A percentile compares a stretch with the other conserved stretches of the same genome.
Evolutionary conservation across 2,888 invertebrate genomes (phyloP).

Genomic region (Eristalis tenax): DNA sequence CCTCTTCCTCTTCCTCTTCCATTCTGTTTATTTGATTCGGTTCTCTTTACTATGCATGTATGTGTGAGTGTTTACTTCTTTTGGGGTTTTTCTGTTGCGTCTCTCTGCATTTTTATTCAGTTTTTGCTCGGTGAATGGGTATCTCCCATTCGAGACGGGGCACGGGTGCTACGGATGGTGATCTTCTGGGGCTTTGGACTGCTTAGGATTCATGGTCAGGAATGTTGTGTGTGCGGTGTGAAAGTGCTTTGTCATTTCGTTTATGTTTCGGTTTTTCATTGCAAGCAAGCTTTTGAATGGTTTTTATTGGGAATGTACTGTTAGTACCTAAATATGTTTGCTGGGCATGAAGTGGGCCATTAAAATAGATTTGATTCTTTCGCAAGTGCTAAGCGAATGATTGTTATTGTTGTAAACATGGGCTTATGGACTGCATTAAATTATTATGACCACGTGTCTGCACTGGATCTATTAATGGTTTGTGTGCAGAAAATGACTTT

Average conservation of each 20-base stretch:
- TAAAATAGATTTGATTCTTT: constrained; percentile 61
- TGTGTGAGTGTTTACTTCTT: constrained; percentile 13
- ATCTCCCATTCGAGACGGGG: constrained; percentile 13
- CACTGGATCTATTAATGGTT: not conserved
- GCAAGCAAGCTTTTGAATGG: constrained; percentile 31
- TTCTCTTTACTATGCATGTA: constrained; percentile 2
- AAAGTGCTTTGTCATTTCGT: constrained; percentile 66
- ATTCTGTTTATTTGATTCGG: constrained; percentile 64
- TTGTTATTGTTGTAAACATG: not conserved
- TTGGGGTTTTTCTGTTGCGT: constrained; percentile 20
- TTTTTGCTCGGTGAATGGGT: constrained; percentile 42
- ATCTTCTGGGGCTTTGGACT: constrained; percentile 31
- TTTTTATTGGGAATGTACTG: constrained; percentile 51
- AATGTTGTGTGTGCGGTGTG: constrained; percentile 38
- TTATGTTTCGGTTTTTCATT: constrained; percentile 59
- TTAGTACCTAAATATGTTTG: constrained; percentile 57
- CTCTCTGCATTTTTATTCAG: constrained; percentile 62
- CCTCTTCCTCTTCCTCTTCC: constrained; percentile 60
- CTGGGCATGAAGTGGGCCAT: constrained; percentile 49
- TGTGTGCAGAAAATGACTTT: not conserved
- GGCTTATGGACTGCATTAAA: not conserved
- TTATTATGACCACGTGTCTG: not conserved
- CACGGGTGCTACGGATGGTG: not conserved
- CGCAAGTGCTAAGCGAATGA: constrained; percentile 16
- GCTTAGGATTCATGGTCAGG: constrained; percentile 22